Evolutionary conservation across 2,113 vertebrate species (phyloP), one percentile per base, ranked within the genome.

Genomic region (Rhineura floridana): DNA sequence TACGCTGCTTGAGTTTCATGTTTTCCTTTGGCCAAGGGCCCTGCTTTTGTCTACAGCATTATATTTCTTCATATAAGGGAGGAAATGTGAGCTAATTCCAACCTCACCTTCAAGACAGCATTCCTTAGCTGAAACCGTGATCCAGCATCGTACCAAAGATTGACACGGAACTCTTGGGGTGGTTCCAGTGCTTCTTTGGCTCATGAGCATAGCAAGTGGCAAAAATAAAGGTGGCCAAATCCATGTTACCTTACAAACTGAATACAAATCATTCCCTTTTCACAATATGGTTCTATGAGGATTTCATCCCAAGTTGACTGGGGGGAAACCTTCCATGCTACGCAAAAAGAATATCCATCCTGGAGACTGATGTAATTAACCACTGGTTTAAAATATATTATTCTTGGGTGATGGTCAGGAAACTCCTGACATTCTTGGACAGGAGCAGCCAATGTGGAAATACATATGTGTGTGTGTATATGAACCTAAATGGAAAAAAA

Each of bases 1-100:
- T 65, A 65, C n/a, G 33, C 52, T 46, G 15, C 70, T 85, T 0
- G 0, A 70, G 17, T n/a, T 36, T 52, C 65, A 69, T 4, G 36
- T 75, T 85, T 85, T 73, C 7, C 36, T 8, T 75, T 84, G 23
- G 65, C 36, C 12, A 52, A 48, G 83, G 12, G 21, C 36, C 48
- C 50, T 55, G 36, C 50, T 59, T 59, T 3, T 9, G 36, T 30
- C 36, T 69, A 70, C 63, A 69, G 67, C 67, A 17, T 10, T 46
- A 48, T 42, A 81, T 81, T 83, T 69, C 42, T 69, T 59, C 23
- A 52, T 52, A 15, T 36, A 72, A 42, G 21, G 50, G 11, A 55
- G n/a, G 12, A 73, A 55, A 36, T 36, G 21, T 13, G 8, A 36
- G n/a, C 9, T 52, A 59, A 36, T 72, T 84, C 6, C 48, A 73